A percentile compares a stretch with the other conserved stretches of the same genome.
Evolutionary conservation across 1,140 invertebrate genomes (phyloP).

Genomic region (Leptopilina boulardi): DNA sequence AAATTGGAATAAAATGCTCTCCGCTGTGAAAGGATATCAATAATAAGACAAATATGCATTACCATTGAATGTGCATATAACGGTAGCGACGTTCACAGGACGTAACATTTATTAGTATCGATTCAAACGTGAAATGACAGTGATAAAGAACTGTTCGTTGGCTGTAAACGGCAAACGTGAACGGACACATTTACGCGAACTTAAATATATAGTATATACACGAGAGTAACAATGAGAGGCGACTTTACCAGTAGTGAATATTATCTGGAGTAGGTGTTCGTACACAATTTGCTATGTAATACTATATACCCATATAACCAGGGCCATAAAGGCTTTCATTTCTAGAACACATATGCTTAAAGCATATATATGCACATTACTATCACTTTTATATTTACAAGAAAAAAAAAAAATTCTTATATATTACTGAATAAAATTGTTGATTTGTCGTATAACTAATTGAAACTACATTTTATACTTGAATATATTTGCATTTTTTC

Average conservation of each 20-base stretch:
- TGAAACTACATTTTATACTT: no score
- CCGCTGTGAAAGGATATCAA: conserved; percentile 37
- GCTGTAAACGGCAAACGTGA: conserved; percentile 25
- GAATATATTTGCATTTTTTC: no score
- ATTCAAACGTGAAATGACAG: conserved; percentile 49
- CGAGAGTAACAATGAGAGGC: conserved; percentile 19
- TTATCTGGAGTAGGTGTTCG: conserved; percentile 18
- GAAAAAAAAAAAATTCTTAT: background rate
- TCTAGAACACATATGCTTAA: conserved; percentile 4
- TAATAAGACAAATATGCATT: conserved; percentile 35
- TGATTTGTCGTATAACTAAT: background rate
- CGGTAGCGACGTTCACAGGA: conserved; percentile 52
- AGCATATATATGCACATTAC: background rate
- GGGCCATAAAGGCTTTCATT: conserved; percentile 8
- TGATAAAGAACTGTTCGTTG: conserved; percentile 24
- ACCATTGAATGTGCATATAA: conserved; percentile 50
- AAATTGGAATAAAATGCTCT: background rate
- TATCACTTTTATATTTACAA: background rate
- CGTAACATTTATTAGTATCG: conserved; percentile 57
- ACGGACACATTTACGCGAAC: conserved; percentile 9
- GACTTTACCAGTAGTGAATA: conserved; percentile 9
- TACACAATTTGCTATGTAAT: conserved; percentile 29
- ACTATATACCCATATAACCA: conserved; percentile 8
- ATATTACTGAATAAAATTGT: background rate
- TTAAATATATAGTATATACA: conserved; percentile 1